Evolutionary conservation across 30 jellyfish, hydroid and myxozoan species (phyloP).

Genomic region (Turritopsis dohrnii): DNA sequence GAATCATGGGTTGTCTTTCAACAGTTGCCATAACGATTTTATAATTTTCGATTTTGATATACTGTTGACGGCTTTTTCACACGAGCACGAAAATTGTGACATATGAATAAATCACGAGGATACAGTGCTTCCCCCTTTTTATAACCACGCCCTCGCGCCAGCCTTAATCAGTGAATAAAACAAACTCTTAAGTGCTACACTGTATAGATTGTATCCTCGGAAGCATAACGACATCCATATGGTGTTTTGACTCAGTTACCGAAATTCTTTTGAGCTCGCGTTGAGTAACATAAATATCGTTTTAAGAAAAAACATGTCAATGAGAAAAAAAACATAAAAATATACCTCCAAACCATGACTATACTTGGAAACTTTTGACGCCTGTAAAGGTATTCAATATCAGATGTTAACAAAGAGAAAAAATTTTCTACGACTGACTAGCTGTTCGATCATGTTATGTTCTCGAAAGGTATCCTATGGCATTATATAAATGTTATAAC

Average conservation of each 20-base stretch:
- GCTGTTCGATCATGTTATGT: not conserved
- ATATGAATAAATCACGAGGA: not conserved
- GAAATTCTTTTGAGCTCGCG: no score
- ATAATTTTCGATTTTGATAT: not conserved
- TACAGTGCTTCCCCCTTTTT: not conserved
- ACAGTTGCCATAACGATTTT: not conserved
- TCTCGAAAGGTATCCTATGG: not conserved
- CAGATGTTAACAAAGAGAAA: no score
- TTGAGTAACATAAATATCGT: no score
- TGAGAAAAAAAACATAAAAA: not conserved
- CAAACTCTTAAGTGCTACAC: no score
- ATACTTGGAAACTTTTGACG: no score
- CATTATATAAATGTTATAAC: not conserved
- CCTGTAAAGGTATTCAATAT: no score
- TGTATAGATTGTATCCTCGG: no score
- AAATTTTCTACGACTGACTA: not conserved
- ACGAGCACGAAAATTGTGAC: not conserved
- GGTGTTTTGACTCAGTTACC: no score
- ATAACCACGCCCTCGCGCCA: not conserved
- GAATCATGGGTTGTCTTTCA: not conserved
- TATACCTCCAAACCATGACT: not conserved
- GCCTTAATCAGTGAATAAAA: not conserved
- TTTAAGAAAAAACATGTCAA: no score
- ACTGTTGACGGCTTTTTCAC: not conserved
- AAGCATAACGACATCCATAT: no score